Evolutionary conservation across 2,888 invertebrate genomes (phyloP), one percentile per base, ranked within the genome.

Genomic region (Dasysyrphus albostriatus): DNA sequence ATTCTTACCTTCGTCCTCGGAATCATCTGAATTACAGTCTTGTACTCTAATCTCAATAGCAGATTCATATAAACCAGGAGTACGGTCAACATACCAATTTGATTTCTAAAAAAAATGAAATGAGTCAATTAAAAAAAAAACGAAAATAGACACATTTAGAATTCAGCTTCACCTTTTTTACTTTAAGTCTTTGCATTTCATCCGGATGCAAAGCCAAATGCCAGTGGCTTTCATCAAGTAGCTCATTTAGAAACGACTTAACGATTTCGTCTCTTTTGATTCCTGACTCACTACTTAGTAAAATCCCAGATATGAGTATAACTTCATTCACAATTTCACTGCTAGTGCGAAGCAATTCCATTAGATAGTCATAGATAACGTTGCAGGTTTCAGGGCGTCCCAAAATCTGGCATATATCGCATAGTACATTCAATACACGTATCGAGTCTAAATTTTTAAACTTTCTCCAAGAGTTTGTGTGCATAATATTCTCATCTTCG

Each of bases 361-460:
- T 90, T 75, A 97, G 93, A 75, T 93, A 93, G 91, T 96, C 95
- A 12, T 94, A 93, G 49, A 96, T 90, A 34, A 95, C 92, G 88
- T 94, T 93, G 6, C 91, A 63, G 0, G 93, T 92, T 70, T 94
- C 93, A 65, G 94, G 94, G 63, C 92, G 91, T 12, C 95, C 95
- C 39, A 97, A 91, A 85, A 94, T 90, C 61, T 89, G 90, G 89
- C 95, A 95, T 49, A 95, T 92, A 19, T 92, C 92, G 59, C 93
- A 93, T n/a, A 96, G 91, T 61, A 94, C 93, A 0, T 89, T 84
- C 78, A 93, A 90, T 61, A 94, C 93, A 3, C 90, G 90, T 32
- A 91, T 89, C 12, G 94, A 93, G 81, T 93, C 93, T 67, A 96
- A 93, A 91, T 95, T 94, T 74, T 94, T 94, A 81, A 95, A 95